Evolutionary conservation across 1,140 invertebrate species (phyloP).

Genomic region (Trigoniulus corallinus): DNA sequence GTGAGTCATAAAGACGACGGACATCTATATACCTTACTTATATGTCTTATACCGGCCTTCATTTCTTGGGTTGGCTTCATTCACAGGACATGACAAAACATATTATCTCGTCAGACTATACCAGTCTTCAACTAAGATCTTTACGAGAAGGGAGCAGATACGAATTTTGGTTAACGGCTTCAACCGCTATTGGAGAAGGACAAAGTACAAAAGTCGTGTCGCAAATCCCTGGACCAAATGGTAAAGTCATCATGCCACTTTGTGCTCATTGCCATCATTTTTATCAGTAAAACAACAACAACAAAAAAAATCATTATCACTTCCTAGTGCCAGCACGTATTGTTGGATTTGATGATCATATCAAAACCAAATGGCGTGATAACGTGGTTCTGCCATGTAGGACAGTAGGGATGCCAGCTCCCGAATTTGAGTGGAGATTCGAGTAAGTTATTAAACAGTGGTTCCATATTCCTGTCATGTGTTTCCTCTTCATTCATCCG

Average conservation of each 20-base stretch:
- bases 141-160: constrained; percentile 2
- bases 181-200: constrained; percentile 6
- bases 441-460: constrained; percentile 11
- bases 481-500: too few species aligned
- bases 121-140: not conserved
- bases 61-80: not conserved
- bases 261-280: not conserved
- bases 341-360: not conserved
- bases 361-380: constrained; percentile 11
- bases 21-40: not conserved
- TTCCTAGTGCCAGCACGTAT: constrained; percentile 1
- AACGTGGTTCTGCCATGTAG: constrained; percentile 12
- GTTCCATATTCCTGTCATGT: too few species aligned
- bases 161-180: constrained; percentile 10
- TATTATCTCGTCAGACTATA: not conserved
- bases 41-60: not conserved
- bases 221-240: not conserved
- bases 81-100: not conserved
- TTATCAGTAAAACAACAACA: too few species aligned
- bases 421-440: constrained; percentile 12
- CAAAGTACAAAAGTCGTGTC: constrained; percentile 2
- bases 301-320: not conserved
- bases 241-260: not conserved
- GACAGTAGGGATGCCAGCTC: constrained; percentile 13
- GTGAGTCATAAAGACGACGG: not conserved